phyloP scores from a whole-genome alignment of 2,113 vertebrate genomes.

The Macaca mulatta region DNA sequence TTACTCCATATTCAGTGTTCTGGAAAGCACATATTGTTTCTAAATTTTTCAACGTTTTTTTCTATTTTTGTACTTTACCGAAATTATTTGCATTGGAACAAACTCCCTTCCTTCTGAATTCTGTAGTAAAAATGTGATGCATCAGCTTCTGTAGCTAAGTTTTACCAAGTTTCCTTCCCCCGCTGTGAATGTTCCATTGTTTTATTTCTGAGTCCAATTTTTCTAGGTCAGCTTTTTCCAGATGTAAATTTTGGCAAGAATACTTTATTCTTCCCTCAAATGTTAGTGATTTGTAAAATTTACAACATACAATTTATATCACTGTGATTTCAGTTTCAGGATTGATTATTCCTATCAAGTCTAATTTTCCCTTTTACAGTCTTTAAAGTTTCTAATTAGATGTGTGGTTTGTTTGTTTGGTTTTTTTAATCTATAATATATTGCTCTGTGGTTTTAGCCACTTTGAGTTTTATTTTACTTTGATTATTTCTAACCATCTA shows the following conservation, averaged over 20 bases:
- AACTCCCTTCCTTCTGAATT: slow-evolving; percentile 32
- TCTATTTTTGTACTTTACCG: background rate
- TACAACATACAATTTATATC: background rate
- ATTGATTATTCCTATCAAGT: background rate
- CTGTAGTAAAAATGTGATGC: background rate
- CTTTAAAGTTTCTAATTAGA: slow-evolving; percentile 6
- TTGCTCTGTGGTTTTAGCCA: background rate
- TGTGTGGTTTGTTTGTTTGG: background rate
- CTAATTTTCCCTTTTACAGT: background rate
- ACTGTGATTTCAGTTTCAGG: background rate
- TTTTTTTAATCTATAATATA: background rate
- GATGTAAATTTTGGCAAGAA: background rate
- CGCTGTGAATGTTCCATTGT: background rate
- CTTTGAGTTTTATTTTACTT: slow-evolving; percentile 24
- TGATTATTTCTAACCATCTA: background rate
- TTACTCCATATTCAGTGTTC: background rate
- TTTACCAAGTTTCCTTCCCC: background rate
- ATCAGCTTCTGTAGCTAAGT: background rate
- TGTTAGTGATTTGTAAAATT: slow-evolving; percentile 20
- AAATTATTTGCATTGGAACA: slow-evolving; percentile 30
- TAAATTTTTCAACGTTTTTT: background rate
- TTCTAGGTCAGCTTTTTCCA: slow-evolving; percentile 1
- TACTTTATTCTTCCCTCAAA: slow-evolving; percentile 11
- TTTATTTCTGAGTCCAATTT: background rate
- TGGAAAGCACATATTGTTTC: background rate